phyloP scores from a whole-genome alignment of 2,113 vertebrate genomes.

The Saguinus midas region DNA sequence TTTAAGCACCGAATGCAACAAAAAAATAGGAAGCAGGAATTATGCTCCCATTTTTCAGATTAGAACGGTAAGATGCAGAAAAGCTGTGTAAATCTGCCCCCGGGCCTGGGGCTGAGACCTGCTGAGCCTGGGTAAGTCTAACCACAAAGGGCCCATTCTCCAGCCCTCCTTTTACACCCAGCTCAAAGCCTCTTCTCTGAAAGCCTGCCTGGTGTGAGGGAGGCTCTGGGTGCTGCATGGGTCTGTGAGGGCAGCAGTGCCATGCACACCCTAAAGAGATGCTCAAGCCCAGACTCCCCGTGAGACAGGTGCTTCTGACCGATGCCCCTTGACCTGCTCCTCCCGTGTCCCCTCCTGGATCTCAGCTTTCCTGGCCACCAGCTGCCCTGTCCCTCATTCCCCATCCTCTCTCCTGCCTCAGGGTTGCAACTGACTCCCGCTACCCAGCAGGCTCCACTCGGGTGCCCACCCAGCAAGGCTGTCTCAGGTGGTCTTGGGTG shows the following conservation, averaged over 20 bases:
- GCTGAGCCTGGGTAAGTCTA: neutral
- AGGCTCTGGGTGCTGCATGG: accelerated
- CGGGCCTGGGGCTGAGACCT: neutral
- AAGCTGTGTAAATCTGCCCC: no score
- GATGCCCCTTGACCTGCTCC: no score
- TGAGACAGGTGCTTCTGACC: neutral
- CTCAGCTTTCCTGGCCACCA: neutral
- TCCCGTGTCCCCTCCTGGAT: neutral
- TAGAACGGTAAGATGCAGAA: neutral
- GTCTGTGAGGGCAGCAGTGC: neutral
- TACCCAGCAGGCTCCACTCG: neutral
- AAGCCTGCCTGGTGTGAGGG: neutral
- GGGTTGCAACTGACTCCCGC: neutral
- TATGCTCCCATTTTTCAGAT: neutral
- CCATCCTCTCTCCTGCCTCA: accelerated
- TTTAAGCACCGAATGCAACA: neutral
- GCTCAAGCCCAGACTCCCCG: neutral
- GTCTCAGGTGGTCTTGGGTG: neutral
- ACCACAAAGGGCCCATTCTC: neutral
- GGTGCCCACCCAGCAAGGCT: neutral
- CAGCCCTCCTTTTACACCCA: no score
- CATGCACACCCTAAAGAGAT: accelerated
- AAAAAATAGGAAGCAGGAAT: accelerated
- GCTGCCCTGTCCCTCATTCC: no score
- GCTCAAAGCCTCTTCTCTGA: neutral